phyloP scores from a whole-genome alignment of 1,140 invertebrate genomes.

The Meloidogyne hapla region DNA sequence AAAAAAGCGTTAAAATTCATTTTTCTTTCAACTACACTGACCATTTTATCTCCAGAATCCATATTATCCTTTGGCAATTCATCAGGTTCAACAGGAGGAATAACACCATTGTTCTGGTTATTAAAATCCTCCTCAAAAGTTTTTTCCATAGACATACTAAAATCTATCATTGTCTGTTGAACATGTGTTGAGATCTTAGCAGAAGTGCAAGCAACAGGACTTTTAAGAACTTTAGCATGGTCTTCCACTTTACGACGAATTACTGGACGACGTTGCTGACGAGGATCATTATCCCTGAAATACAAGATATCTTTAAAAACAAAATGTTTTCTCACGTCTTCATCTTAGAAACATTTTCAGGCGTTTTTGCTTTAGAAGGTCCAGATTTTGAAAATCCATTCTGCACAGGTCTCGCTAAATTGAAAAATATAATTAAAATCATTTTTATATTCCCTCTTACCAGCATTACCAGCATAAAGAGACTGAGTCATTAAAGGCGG shows the following conservation, averaged over 20 bases:
- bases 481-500: constrained; percentile 34
- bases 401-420: not conserved
- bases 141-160: not conserved
- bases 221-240: not conserved
- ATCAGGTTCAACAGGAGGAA: not conserved
- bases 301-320: not conserved
- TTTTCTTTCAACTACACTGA: too few species aligned
- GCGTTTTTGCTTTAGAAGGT: not conserved
- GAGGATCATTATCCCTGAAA: not conserved
- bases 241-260: constrained; percentile 1
- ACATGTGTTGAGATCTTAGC: not conserved
- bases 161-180: not conserved
- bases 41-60: not conserved
- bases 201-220: not conserved
- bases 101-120: not conserved
- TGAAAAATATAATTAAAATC: not conserved
- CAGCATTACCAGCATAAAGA: constrained; percentile 19
- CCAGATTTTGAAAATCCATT: not conserved
- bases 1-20: not conserved
- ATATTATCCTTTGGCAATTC: not conserved
- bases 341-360: constrained; percentile 11
- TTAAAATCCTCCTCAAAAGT: not conserved
- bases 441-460: too few species aligned
- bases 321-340: not conserved
- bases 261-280: constrained; percentile 3